A percentile compares a stretch with the other conserved stretches of the same genome.
Evolutionary conservation across 2,888 invertebrate genomes (phyloP).

Genomic region (Trissolcus brochymenae): DNA sequence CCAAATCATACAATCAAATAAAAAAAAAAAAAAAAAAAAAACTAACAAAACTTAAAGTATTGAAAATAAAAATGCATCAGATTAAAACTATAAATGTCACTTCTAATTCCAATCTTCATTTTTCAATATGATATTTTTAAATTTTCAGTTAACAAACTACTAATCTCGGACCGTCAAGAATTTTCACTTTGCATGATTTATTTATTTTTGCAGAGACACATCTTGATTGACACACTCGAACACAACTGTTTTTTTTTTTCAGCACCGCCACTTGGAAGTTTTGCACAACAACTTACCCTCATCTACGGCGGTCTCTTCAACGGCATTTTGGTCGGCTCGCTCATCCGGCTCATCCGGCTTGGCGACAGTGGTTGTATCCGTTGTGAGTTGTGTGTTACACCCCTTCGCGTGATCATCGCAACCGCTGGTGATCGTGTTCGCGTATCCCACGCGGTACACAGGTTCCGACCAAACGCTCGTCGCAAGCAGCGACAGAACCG

Average conservation of each 20-base stretch:
- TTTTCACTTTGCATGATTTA: too few species aligned
- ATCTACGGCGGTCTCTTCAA: slow-evolving; percentile 19
- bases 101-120: too few species aligned
- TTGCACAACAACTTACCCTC: slow-evolving; percentile 25
- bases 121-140: too few species aligned
- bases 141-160: too few species aligned
- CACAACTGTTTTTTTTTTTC: not conserved
- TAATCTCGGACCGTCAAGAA: too few species aligned
- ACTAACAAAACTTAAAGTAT: too few species aligned
- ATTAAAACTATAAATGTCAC: too few species aligned
- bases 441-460: slow-evolving; percentile 41
- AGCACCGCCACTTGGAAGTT: not conserved
- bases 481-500: slow-evolving; percentile 56
- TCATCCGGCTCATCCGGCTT: slow-evolving; percentile 1
- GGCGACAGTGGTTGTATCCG: slow-evolving; percentile 14
- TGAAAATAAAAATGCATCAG: too few species aligned
- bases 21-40: too few species aligned
- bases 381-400: slow-evolving; percentile 26
- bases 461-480: slow-evolving; percentile 53
- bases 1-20: too few species aligned
- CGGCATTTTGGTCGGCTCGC: slow-evolving; percentile 4
- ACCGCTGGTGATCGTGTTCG: slow-evolving; percentile 41
- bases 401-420: slow-evolving; percentile 42
- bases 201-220: too few species aligned
- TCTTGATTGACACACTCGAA: too few species aligned